Conservation (phyloP, 2,888 invertebrate species). For the Cephus nigrinus region DNA sequence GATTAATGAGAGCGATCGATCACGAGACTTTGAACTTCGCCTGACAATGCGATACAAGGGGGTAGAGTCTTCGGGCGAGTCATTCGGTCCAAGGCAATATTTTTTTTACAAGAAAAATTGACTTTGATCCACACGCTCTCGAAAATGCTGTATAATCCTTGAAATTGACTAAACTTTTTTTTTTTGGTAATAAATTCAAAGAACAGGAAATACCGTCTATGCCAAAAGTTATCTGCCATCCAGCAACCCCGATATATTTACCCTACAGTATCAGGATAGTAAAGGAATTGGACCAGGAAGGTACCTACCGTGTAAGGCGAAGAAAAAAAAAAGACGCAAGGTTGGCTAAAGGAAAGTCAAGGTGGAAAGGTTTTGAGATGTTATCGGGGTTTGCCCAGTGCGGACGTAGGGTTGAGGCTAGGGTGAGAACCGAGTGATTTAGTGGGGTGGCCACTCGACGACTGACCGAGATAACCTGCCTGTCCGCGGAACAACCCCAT, state of each 20-base stretch:
- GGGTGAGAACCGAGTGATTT: constrained; percentile 60
- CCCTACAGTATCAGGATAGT: background rate
- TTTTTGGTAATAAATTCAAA: background rate
- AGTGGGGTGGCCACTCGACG: constrained; percentile 62
- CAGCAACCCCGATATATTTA: background rate
- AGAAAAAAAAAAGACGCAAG: background rate
- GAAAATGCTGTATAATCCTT: background rate
- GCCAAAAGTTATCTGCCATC: background rate
- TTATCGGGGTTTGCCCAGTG: constrained; percentile 52
- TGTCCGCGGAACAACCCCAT: constrained; percentile 64
- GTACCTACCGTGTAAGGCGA: background rate
- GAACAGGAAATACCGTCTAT: background rate
- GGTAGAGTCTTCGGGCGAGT: background rate
- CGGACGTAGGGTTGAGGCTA: constrained; percentile 40
- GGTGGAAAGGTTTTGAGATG: constrained; percentile 43
- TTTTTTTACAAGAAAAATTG: background rate
- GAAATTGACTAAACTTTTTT: background rate
- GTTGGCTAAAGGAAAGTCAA: background rate
- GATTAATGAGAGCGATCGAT: constrained; percentile 47
- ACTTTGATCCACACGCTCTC: background rate
- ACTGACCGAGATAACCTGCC: constrained; percentile 64
- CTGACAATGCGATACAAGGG: background rate
- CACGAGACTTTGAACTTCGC: constrained; percentile 9
- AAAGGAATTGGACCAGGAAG: background rate
- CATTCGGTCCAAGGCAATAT: background rate